A percentile compares a stretch with the other conserved stretches of the same genome.
These are phyloP conservation scores for Drosophila neutralis DNA, from an alignment of 2,888 invertebrate species.

Conservation along the genomic window DNA sequence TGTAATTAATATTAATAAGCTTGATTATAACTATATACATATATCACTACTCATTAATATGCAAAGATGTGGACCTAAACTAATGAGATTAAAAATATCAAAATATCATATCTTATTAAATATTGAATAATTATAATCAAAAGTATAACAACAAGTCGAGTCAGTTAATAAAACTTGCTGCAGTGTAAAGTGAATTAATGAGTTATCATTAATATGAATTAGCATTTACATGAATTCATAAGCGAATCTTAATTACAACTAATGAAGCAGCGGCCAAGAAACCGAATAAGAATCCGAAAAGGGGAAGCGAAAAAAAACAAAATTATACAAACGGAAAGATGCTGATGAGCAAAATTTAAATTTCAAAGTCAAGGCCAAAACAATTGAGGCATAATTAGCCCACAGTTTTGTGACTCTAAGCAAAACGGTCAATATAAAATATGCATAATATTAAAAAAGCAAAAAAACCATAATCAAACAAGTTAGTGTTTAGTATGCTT, in stretches of 20 bases:
- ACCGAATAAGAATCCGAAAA: slow-evolving; percentile 29
- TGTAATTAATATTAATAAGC: slow-evolving; percentile 1
- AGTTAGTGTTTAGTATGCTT: slow-evolving; percentile 10
- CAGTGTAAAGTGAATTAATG: slow-evolving; percentile 46
- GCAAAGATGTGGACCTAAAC: not conserved
- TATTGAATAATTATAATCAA: slow-evolving; percentile 6
- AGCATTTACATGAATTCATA: slow-evolving; percentile 45
- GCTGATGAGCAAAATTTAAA: slow-evolving; percentile 33
- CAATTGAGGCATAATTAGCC: slow-evolving; percentile 40
- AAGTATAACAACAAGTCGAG: slow-evolving; percentile 17
- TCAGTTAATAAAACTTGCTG: not conserved
- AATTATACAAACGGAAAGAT: not conserved
- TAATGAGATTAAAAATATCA: slow-evolving; percentile 6
- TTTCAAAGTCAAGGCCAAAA: slow-evolving; percentile 68
- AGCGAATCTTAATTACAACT: slow-evolving; percentile 46
- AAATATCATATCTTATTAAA: slow-evolving; percentile 2
- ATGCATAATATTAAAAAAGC: slow-evolving; percentile 18
- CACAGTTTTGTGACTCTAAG: slow-evolving; percentile 20
- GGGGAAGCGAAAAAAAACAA: slow-evolving; percentile 26
- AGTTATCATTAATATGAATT: slow-evolving; percentile 24
- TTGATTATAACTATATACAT: slow-evolving; percentile 21
- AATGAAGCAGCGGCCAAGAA: slow-evolving; percentile 36
- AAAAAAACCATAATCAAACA: slow-evolving; percentile 18
- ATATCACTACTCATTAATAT: slow-evolving; percentile 30
- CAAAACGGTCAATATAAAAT: slow-evolving; percentile 36